Evolutionary conservation across 2,797 vertebrate species (phyloP).

Genomic region (Kryptolebias ocellatus): DNA sequence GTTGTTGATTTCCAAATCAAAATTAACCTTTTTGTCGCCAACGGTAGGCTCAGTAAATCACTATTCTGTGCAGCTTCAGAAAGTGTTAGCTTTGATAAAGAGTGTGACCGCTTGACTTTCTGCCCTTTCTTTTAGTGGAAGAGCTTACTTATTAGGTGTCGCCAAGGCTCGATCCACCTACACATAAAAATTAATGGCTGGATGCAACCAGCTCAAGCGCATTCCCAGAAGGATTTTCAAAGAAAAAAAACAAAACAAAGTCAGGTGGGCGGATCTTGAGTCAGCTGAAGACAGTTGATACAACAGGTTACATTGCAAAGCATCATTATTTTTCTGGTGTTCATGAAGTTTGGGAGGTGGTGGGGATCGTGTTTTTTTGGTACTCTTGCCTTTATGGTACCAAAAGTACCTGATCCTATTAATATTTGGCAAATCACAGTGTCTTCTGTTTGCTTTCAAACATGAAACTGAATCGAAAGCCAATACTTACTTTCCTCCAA

Average conservation of each 20-base stretch:
- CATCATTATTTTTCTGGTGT: constrained; percentile 20
- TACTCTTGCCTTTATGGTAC: constrained; percentile 9
- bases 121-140: constrained; percentile 40
- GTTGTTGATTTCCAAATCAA: too few species aligned
- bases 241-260: constrained; percentile 34
- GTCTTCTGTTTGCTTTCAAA: constrained; percentile 14
- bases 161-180: constrained; percentile 49
- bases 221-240: constrained; percentile 49
- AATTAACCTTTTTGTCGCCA: not conserved
- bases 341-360: not conserved
- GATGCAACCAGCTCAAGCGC: constrained; percentile 45
- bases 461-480: constrained; percentile 2
- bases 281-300: constrained; percentile 31
- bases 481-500: not conserved
- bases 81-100: constrained; percentile 31
- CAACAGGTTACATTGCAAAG: constrained; percentile 42
- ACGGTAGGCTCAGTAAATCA: not conserved
- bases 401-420: not conserved
- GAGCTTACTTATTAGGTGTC: constrained; percentile 38
- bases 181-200: constrained; percentile 40
- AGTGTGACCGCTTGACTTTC: constrained; percentile 30
- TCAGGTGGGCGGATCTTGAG: constrained; percentile 40
- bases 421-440: not conserved
- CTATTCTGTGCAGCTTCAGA: constrained; percentile 2
- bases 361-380: constrained; percentile 7